phyloP scores from a whole-genome alignment of 2,113 vertebrate species.

The Bungarus multicinctus region DNA sequence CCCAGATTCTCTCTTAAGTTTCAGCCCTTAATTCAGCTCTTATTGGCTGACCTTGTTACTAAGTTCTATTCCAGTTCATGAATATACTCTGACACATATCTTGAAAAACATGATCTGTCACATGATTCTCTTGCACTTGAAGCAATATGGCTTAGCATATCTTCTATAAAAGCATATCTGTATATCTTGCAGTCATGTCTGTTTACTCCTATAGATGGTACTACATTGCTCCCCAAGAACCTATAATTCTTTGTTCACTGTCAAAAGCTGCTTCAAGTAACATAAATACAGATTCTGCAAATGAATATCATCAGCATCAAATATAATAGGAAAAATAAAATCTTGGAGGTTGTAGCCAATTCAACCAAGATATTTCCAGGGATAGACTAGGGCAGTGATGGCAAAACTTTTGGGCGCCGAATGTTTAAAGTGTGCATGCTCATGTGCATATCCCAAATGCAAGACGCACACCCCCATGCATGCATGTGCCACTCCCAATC shows the following conservation, averaged over 20 bases:
- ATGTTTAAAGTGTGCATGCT: too few species aligned
- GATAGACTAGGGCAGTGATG: neutral
- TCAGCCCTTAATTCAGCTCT: too few species aligned
- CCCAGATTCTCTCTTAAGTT: too few species aligned
- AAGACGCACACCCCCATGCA: too few species aligned
- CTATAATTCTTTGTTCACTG: neutral
- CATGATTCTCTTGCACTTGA: neutral
- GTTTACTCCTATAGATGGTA: neutral
- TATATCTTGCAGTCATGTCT: neutral
- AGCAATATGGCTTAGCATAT: neutral
- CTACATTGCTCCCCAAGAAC: too few species aligned
- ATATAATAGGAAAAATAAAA: neutral
- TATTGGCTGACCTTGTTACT: too few species aligned
- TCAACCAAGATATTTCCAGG: neutral
- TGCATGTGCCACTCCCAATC: too few species aligned
- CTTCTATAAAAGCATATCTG: neutral
- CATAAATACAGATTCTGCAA: neutral
- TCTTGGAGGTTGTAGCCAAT: neutral
- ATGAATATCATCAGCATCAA: neutral
- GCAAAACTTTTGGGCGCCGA: too few species aligned
- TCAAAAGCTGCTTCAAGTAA: neutral
- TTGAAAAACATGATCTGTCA: neutral
- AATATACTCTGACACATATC: too few species aligned
- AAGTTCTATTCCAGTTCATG: too few species aligned
- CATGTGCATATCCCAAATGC: too few species aligned